phyloP scores from a whole-genome alignment of 2,888 invertebrate genomes.

The Priocnemis perturbator region DNA sequence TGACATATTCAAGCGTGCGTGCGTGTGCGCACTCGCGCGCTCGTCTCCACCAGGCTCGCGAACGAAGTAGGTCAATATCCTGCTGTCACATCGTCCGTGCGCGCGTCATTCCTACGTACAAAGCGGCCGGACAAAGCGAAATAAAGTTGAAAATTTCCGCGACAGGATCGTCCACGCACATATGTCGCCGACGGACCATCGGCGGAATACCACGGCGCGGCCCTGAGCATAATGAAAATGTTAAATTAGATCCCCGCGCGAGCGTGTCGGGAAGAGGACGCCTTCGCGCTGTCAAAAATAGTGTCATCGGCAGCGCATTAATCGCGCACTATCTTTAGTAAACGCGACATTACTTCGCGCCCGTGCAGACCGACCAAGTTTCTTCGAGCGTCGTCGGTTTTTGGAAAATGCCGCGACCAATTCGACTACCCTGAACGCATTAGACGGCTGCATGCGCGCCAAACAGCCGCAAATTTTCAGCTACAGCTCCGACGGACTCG shows the following conservation, averaged over 20 bases:
- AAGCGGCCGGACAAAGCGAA: slow-evolving; percentile 33
- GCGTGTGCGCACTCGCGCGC: slow-evolving; percentile 4
- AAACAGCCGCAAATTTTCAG: too few relatives aligned
- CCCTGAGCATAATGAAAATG: slow-evolving; percentile 39
- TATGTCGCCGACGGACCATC: slow-evolving; percentile 12
- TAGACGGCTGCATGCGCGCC: too few relatives aligned
- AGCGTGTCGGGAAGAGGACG: not conserved
- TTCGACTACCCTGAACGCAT: too few relatives aligned
- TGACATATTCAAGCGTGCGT: slow-evolving; percentile 40
- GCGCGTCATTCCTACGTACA: slow-evolving; percentile 34
- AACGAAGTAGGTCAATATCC: slow-evolving; percentile 64
- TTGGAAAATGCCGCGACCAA: too few relatives aligned
- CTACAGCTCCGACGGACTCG: too few relatives aligned
- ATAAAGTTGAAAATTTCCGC: slow-evolving; percentile 37
- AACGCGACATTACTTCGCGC: not conserved
- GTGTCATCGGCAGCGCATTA: slow-evolving; percentile 26
- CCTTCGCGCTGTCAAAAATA: slow-evolving; percentile 28
- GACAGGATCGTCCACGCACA: not conserved
- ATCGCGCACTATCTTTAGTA: slow-evolving; percentile 31
- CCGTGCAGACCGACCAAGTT: too few relatives aligned
- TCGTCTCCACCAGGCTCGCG: slow-evolving; percentile 39
- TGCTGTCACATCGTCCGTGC: slow-evolving; percentile 52
- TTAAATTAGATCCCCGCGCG: slow-evolving; percentile 34
- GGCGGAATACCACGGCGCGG: not conserved
- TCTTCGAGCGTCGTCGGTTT: too few relatives aligned